Evolutionary conservation across 2,888 invertebrate species (phyloP), one percentile per base, ranked within the genome.

Genomic region (Mactromeris polynyma): DNA sequence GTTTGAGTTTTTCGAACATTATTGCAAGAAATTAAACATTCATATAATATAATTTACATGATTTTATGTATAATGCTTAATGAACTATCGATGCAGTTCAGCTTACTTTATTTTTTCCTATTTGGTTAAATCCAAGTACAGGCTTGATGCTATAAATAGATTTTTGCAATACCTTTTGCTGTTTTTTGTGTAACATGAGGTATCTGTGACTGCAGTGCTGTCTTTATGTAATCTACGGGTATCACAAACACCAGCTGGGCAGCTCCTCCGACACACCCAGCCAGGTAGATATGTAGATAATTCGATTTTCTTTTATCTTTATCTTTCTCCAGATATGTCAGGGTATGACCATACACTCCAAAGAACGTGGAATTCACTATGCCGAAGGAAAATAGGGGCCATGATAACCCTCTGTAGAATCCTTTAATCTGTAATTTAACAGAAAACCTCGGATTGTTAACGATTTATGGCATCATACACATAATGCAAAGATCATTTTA

Each of bases 351-450:
- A 96, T 99, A 99, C 0, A 98, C 98, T 11, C 99, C 99, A 96
- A 99, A 99, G 9, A 99, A 98, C 85, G 99, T 98, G 0, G 99
- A 99, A 97, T 99, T 99, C 14, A 99, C 98, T 38, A 98, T 97
- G 0, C 99, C 98, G 86, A 99, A 98, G 0, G 99, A 99, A 38
- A 98, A 97, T 96, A 99, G 97, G 4, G 99, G 99, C 81, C 99
- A 99, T 21, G 98, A 97, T 95, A 99, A 98, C 21, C 97, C 99
- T 87, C 98, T 98, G 97, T 98, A 99, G 26, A 99, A 97, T 2
- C 98, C 98, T 77, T 97, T 94, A 78, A 97, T 96, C 97, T 98
- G 93, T 77, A 89, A 87, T 31, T 6, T 21, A 26, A n/a, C 4
- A 64, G 58, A 26, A 64, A 0, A 21, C 26, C n/a, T 64, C 26